Conservation (phyloP, 2,888 invertebrate genomes). For the Rhimphoctona megacephalus region DNA sequence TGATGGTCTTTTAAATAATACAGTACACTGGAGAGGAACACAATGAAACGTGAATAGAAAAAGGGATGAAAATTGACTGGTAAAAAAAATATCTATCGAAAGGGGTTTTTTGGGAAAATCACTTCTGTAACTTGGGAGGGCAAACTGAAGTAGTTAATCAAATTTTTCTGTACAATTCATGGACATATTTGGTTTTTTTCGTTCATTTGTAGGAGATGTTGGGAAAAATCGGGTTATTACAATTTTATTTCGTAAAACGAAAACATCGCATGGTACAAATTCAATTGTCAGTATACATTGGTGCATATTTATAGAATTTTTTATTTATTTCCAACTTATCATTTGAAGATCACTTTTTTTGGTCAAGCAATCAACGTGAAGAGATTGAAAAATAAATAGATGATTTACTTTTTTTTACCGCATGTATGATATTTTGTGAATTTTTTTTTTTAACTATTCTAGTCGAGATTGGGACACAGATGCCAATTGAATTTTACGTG, state of each 20-base stretch:
- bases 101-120: not conserved
- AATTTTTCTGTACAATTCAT: too few relatives aligned
- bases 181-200: not conserved
- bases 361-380: not conserved
- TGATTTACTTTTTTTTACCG: not conserved
- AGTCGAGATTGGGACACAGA: not conserved
- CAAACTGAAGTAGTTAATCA: too few relatives aligned
- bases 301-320: not conserved
- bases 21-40: not conserved
- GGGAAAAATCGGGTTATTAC: not conserved
- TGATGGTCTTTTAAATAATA: not conserved
- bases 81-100: not conserved
- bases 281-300: not conserved
- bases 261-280: not conserved
- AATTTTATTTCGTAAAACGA: not conserved
- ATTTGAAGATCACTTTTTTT: not conserved
- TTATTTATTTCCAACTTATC: not conserved
- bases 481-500: constrained; percentile 14
- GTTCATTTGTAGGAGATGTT: not conserved
- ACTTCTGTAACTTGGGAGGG: not conserved
- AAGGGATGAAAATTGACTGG: not conserved
- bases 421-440: not conserved
- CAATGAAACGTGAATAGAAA: not conserved
- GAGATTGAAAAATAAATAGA: not conserved
- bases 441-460: too few relatives aligned